Evolutionary conservation across 1,140 invertebrate species (phyloP), one percentile per base, ranked within the genome.

Genomic region (Araneus ventricosus): DNA sequence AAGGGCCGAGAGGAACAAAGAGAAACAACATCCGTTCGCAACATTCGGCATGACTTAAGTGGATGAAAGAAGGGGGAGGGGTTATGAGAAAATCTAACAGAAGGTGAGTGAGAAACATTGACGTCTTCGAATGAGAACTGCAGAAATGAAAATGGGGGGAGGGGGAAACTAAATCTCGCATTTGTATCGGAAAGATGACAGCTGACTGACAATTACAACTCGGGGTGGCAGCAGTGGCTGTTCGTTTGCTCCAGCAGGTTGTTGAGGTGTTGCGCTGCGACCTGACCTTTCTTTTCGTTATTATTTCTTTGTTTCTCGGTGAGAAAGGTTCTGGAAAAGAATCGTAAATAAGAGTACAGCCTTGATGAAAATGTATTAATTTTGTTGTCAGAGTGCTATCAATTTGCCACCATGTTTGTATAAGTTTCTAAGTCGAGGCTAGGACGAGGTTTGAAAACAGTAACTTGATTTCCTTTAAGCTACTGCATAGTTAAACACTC

Each of bases 51-150:
- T 75, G 5, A 30, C n/a, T 75, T 75, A 84, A 84, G 80, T 84
- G 80, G 80, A 84, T 45, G 41, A 84, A 82, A 45, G n/a, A 45
- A 45, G 41, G 70, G 80, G 80, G 39, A 45, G 80, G 80, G 80
- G 37, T 52, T 84, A 84, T 84, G 41, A 84, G 41, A 84, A 84
- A 45, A 41, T 52, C 80, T 3, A 84, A 84, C 80, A 84, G 80
- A 45, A 84, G 80, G 37, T 37, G 27, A 84, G 37, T 82, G 37
- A 41, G 80, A 45, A 45, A 52, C 24, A 45, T 45, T 84, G 80
- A 84, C 80, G 41, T 84, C 37, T 84, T 84, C 80, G 80, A 84
- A 84, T 84, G 39, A 84, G n/a, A 84, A 41, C 37, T 84, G 20
- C 39, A 45, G 24, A 24, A 45, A 34, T 22, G 39, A 52, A 24